Evolutionary conservation across 2,113 vertebrate genomes (phyloP), one percentile per base, ranked within the genome.

Genomic region (Chloebia gouldiae): DNA sequence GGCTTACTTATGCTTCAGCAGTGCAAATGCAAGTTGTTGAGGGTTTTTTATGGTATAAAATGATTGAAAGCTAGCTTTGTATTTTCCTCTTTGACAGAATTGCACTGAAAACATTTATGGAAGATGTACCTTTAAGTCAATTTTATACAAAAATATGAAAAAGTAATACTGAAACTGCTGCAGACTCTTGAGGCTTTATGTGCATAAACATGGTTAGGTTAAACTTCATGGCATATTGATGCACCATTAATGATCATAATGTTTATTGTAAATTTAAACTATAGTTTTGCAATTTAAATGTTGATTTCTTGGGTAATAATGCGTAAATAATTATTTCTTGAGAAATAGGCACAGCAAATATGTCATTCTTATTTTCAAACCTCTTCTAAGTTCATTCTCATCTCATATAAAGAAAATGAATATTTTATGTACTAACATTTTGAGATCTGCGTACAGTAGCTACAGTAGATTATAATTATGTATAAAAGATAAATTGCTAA

Each of bases 71-170:
- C 91, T 96, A 97, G 92, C 97, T 97, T 97, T 98, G 95, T 97
- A 97, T 97, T 98, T 98, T 98, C 97, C 96, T 98, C 85, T 72
- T 95, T 97, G 95, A 96, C 95, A 96, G 85, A 97, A 97, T 96
- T 98, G 95, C 97, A 97, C 97, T 97, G 81, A 97, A 96, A 97
- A 97, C 97, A 81, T 98, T 97, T 98, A 97, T 96, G 96, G 93
- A 95, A 95, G 96, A 95, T 97, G 80, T 93, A 97, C 95, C 96
- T 97, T 96, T 96, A 97, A 97, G 84, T 94, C 94, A 96, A 96
- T 98, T 98, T 98, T 97, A 95, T 98, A 98, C 95, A 97, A 96
- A 93, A 97, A 81, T 93, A 97, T 50, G 90, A 95, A 94, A 96
- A 97, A 96, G 73, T 93, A 69, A 89, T 94, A 86, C 86, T 93